Base-by-base conservation (phyloP, 1,140 invertebrate genomes). In the Chionoecetes opilio region DNA sequence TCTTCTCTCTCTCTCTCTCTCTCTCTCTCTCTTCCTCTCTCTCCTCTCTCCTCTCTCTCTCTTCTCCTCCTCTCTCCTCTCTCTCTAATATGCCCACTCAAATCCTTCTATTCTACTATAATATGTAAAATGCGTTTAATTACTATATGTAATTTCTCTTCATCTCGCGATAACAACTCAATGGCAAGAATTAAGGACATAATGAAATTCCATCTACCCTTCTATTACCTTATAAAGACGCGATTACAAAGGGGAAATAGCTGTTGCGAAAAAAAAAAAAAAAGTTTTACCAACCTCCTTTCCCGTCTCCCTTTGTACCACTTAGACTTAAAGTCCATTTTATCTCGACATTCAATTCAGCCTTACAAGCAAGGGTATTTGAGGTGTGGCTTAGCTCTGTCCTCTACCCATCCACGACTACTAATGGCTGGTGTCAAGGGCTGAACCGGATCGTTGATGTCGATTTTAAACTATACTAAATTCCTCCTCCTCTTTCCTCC, bases 1-100 rank as follows among this genome's bases (percentile, higher is more conserved):
- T 63, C 53, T n/a, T 63, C 53, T 63, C 53, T 63, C 53, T 63
- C 53, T 63, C 53, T 63, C 53, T 63, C 53, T 63, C 53, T 63
- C 53, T 63, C 53, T 63, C 53, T 63, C 53, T 63, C 53, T 63
- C 53, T 63, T 26, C 2, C 17, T 9, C 53, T 9, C 41, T 46
- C 41, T 46, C 41, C 14, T 14, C 14, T 14, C 14, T 14, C 14
- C 41, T 46, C 41, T 46, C 41, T 46, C 41, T 46, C 41, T 46
- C 41, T 46, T 14, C 14, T 46, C 41, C 41, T 46, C 5, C 41
- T 14, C 41, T 14, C 41, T 14, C 41, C 41, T 5, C 5, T 14
- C 41, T 14, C 41, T 14, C n/a, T n/a, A n/a, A n/a, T n/a, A n/a
- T n/a, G n/a, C n/a, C n/a, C n/a, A n/a, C n/a, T n/a, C n/a, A n/a